Percentiles rank a stretch among this genome's conserved stretches.
Conservation (phyloP, 2,113 vertebrate genomes). For the Isurus oxyrinchus region DNA sequence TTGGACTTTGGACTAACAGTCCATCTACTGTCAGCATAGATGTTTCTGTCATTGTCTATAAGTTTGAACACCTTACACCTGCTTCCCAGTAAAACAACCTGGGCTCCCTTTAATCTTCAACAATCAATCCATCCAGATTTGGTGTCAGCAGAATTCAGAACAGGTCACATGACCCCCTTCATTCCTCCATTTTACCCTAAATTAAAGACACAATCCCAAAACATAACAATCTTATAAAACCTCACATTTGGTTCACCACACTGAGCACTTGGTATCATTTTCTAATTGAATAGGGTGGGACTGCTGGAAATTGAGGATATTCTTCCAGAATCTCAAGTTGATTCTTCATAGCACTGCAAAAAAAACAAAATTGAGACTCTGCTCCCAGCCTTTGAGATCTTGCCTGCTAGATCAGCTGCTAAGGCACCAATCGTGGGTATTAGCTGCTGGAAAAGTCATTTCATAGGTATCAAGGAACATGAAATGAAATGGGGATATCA, state of each 20-base stretch:
- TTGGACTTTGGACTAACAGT: background rate
- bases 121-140: background rate
- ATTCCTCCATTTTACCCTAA: background rate
- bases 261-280: background rate
- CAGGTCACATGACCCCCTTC: background rate
- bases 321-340: background rate
- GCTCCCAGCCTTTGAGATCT: background rate
- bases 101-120: no score
- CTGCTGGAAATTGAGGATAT: background rate
- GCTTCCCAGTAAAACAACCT: background rate
- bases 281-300: background rate
- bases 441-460: background rate
- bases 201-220: background rate
- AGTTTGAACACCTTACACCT: background rate
- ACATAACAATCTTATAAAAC: background rate
- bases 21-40: background rate
- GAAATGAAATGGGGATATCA: background rate
- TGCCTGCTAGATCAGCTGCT: background rate
- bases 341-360: background rate
- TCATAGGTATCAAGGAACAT: background rate
- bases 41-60: background rate
- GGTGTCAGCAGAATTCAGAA: background rate
- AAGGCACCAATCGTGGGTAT: background rate
- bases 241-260: background rate
- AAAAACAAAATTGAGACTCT: background rate